A percentile compares a stretch with the other conserved stretches of the same genome.
These are phyloP conservation scores for Todus mexicanus DNA, from an alignment of 2,797 vertebrate species.

Conservation along the genomic window DNA sequence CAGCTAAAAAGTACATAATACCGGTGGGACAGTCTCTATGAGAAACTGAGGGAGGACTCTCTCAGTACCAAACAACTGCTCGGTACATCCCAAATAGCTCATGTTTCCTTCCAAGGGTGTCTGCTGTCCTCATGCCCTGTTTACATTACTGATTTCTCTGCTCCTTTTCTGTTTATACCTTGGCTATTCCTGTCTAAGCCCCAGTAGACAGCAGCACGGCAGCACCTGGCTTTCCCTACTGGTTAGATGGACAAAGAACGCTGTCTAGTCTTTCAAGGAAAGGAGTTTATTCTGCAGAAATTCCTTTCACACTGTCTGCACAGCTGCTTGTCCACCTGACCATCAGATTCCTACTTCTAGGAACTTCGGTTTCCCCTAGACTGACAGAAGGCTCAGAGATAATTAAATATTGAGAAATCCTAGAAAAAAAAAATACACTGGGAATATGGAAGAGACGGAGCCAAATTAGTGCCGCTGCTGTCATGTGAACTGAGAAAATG, in stretches of 20 bases:
- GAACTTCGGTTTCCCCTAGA: neutral
- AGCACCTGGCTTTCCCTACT: neutral
- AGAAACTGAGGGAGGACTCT: neutral
- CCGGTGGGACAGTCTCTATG: neutral
- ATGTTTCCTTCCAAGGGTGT: neutral
- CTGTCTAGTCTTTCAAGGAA: neutral
- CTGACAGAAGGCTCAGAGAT: constrained; percentile 13
- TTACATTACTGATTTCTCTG: neutral
- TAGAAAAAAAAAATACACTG: neutral
- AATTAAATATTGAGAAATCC: constrained; percentile 33
- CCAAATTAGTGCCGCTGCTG: neutral
- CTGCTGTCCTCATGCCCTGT: neutral
- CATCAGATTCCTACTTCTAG: neutral
- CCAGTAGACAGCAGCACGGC: neutral
- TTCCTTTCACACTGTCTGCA: neutral
- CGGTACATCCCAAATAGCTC: neutral
- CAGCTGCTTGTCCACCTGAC: constrained; percentile 11
- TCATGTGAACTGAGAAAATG: neutral
- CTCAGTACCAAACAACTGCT: neutral
- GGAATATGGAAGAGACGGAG: neutral
- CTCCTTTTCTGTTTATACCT: neutral
- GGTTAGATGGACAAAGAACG: neutral
- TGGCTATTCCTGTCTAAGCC: neutral
- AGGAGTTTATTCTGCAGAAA: neutral
- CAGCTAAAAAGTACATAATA: neutral